Evolutionary conservation across 1,140 invertebrate genomes (phyloP), one percentile per base, ranked within the genome.

Genomic region (Mya arenaria): DNA sequence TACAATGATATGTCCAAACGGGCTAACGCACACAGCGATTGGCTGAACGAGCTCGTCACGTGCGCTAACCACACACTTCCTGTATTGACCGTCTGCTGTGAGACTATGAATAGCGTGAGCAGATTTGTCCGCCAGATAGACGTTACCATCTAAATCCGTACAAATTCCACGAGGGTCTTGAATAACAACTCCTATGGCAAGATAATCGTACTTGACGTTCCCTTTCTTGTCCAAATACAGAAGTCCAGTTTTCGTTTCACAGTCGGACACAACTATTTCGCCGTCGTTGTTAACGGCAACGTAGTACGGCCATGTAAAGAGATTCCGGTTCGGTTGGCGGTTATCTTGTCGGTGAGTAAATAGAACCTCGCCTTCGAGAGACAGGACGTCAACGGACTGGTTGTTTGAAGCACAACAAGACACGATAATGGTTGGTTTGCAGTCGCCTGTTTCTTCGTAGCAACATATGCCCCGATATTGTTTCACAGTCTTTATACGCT

Each of bases 251-350:
- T 83, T 82, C 19, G 86, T 82, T 63, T 87, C 84, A 68, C 86
- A 87, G 41, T 87, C 86, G 5, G 86, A 87, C 5, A 87, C 83
- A 66, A 87, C 68, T 32, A 87, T 85, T 71, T 87, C 86, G 32
- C 86, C 86, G 28, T 72, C 73, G 58, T 55, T 68, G 34, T 85
- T 87, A 28, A 79, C 81, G 17, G 82, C 84, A n/a, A 87, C 84
- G 44, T 87, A 87, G 68, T 87, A 87, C 5, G 86, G 86, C 86
- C 86, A 87, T 4, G 86, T 85, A 60, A 87, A 87, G 10, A 87
- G 62, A 4, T 79, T 71, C 17, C 73, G 62, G 4, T 84, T 80
- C 19, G 75, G 79, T 34, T 83, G 82, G 15, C 86, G 79, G 56
- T 77, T 84, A 65, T 87, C 86, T 28, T 87, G 82, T 0, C 86